A percentile compares a stretch with the other conserved stretches of the same genome.
Conservation (phyloP, 1,140 invertebrate genomes). For the Polyergus mexicanus region DNA sequence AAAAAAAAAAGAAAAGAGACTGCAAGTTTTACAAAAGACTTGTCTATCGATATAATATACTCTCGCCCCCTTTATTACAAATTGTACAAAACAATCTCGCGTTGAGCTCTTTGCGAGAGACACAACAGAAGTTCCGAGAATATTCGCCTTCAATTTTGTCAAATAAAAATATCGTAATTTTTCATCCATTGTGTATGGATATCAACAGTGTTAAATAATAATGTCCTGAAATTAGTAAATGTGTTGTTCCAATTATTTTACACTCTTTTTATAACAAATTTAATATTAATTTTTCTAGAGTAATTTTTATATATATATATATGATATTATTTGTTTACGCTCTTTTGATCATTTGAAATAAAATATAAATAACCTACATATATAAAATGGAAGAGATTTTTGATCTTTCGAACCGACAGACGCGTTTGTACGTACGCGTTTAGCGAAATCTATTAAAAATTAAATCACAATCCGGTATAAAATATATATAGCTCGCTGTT, state of each 20-base stretch:
- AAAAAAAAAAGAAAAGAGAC: constrained; percentile 7
- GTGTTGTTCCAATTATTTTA: neutral
- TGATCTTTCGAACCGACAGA: neutral
- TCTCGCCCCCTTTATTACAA: neutral
- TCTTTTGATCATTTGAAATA: neutral
- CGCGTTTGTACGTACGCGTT: neutral
- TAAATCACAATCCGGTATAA: constrained; percentile 51
- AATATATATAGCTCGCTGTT: constrained; percentile 33
- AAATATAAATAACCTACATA: neutral
- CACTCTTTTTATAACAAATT: neutral
- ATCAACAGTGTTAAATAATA: neutral
- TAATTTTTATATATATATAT: neutral
- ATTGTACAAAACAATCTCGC: neutral
- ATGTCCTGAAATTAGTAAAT: neutral
- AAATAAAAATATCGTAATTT: neutral
- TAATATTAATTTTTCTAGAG: neutral
- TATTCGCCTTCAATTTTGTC: neutral
- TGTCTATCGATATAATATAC: neutral
- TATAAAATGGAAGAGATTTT: no score
- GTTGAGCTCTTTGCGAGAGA: neutral
- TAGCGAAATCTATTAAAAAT: constrained; percentile 25
- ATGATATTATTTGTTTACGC: neutral
- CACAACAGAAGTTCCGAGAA: neutral
- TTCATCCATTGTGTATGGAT: neutral
- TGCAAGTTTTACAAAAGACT: neutral